A percentile compares a stretch with the other conserved stretches of the same genome.
These are phyloP conservation scores for Clarias pachynema DNA, from an alignment of 2,797 vertebrate genomes.

Conservation along the genomic window DNA sequence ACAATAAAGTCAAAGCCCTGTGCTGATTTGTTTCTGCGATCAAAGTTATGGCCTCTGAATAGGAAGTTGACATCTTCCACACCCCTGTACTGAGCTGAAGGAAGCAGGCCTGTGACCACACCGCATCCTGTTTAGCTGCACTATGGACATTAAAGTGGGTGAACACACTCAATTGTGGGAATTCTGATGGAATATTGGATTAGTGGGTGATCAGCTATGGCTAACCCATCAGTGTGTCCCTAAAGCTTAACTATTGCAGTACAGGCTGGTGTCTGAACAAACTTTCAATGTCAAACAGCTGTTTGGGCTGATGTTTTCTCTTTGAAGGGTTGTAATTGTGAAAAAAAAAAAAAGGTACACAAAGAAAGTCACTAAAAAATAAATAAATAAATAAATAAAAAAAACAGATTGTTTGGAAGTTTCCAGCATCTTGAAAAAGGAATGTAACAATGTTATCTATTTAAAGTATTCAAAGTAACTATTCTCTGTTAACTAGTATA, in stretches of 20 bases:
- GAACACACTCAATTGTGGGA: not conserved
- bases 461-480: not conserved
- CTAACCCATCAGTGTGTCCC: not conserved
- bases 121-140: conserved; percentile 41
- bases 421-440: not conserved
- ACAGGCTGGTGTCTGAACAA: not conserved
- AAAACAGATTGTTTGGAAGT: not conserved
- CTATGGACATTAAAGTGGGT: conserved; percentile 7
- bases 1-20: not conserved
- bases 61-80: conserved; percentile 49
- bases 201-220: not conserved
- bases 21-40: not conserved
- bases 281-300: not conserved
- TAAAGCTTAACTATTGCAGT: not conserved
- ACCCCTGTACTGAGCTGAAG: conserved; percentile 42
- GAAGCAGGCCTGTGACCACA: conserved; percentile 47
- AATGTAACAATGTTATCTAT: not conserved
- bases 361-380: not conserved
- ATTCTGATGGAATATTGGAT: not conserved
- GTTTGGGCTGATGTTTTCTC: too few species aligned
- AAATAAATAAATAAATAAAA: too few species aligned
- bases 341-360: not conserved
- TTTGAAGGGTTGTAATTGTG: not conserved
- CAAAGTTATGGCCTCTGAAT: not conserved
- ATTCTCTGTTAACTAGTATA: not conserved